Evolutionary conservation across 2,888 invertebrate genomes (phyloP).

Genomic region (Oithona nana): DNA sequence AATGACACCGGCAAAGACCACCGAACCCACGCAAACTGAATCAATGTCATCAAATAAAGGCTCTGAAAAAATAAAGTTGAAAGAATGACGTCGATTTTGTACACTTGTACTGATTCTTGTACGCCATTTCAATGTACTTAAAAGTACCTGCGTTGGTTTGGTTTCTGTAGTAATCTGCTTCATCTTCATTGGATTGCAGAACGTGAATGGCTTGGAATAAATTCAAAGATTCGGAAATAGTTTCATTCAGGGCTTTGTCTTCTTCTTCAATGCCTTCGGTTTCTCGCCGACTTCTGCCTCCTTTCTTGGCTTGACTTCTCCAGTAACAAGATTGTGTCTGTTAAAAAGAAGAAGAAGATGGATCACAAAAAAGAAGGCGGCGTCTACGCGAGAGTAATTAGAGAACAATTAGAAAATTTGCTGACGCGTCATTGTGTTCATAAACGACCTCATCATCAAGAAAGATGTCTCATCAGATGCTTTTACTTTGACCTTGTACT

Average conservation of each 20-base stretch:
- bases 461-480: too few relatives aligned
- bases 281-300: background rate
- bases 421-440: too few relatives aligned
- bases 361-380: background rate
- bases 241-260: conserved; percentile 22
- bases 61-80: background rate
- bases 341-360: conserved; percentile 20
- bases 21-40: conserved; percentile 42
- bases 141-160: conserved; percentile 19
- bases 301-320: conserved; percentile 47
- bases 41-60: conserved; percentile 26
- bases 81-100: too few relatives aligned
- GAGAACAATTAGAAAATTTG: too few relatives aligned
- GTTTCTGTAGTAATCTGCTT: conserved; percentile 23
- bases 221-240: conserved; percentile 66
- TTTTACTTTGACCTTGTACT: too few relatives aligned
- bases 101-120: too few relatives aligned
- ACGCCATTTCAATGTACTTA: conserved; percentile 26
- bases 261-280: background rate
- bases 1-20: conserved; percentile 45
- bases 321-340: conserved; percentile 83
- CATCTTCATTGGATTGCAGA: conserved; percentile 56
- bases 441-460: too few relatives aligned
- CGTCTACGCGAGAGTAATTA: too few relatives aligned
- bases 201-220: conserved; percentile 73